phyloP scores from a whole-genome alignment of 2,888 invertebrate species.

The Calliphora vomitoria region DNA sequence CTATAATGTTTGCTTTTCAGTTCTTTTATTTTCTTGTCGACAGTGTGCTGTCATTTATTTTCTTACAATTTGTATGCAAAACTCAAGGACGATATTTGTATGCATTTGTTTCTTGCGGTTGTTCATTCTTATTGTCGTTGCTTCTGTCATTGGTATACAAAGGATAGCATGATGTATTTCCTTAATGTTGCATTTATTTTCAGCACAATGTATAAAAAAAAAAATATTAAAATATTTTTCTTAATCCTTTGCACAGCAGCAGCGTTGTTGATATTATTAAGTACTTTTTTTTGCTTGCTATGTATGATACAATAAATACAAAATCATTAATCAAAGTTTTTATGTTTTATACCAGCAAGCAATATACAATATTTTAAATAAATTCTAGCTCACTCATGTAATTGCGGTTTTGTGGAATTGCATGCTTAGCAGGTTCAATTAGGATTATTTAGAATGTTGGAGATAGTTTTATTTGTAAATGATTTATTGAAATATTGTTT shows the following conservation, averaged over 20 bases:
- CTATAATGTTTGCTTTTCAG: conserved; percentile 40
- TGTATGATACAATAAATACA: not conserved
- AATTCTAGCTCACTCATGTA: conserved; percentile 15
- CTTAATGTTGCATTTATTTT: conserved; percentile 47
- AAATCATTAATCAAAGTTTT: conserved; percentile 55
- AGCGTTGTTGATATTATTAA: not conserved
- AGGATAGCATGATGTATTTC: conserved; percentile 53
- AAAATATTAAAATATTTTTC: conserved; percentile 12
- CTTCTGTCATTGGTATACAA: conserved; percentile 38
- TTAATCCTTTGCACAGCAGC: not conserved
- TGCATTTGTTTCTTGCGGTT: not conserved
- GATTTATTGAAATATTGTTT: not conserved
- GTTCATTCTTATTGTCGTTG: not conserved
- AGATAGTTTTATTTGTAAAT: not conserved
- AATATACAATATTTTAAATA: conserved; percentile 3
- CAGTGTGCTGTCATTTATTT: conserved; percentile 59
- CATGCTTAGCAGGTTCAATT: not conserved
- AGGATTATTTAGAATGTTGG: not conserved
- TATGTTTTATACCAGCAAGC: not conserved
- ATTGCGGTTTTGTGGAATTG: conserved; percentile 10
- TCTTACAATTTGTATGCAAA: conserved; percentile 56
- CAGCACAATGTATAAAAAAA: conserved; percentile 20
- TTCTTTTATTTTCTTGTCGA: conserved; percentile 48
- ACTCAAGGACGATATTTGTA: conserved; percentile 62
- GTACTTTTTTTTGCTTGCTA: not conserved